phyloP scores from a whole-genome alignment of 2,888 invertebrate genomes.

The Trachelus tabidus region DNA sequence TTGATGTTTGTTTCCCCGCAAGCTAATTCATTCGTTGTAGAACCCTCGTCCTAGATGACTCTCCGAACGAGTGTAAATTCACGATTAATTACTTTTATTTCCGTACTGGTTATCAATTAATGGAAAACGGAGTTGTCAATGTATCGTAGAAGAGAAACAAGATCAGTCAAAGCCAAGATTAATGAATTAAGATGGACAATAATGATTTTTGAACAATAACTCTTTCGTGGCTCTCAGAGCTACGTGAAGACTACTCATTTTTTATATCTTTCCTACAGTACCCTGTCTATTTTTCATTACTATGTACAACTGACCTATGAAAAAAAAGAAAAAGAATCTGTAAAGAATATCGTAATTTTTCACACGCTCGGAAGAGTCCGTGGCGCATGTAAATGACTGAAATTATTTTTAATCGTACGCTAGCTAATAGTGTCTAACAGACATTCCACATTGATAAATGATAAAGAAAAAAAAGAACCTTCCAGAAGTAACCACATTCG shows the following conservation, averaged over 20 bases:
- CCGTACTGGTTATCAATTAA: neutral
- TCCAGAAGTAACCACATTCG: conserved; percentile 21
- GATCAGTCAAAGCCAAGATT: neutral
- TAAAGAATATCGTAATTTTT: neutral
- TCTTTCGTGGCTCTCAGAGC: no score
- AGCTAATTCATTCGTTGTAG: conserved; percentile 38
- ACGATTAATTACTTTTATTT: conserved; percentile 13
- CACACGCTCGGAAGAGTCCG: conserved; percentile 43
- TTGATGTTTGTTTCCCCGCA: conserved; percentile 58
- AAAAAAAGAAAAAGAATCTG: neutral
- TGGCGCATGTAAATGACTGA: conserved; percentile 52
- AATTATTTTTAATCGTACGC: conserved; percentile 50
- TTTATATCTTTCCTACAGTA: neutral
- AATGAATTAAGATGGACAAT: neutral
- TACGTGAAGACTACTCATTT: neutral
- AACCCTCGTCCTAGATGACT: conserved; percentile 40
- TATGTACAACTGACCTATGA: neutral
- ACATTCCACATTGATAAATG: conserved; percentile 44
- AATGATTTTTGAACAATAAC: neutral
- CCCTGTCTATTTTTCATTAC: neutral
- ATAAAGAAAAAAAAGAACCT: conserved; percentile 22
- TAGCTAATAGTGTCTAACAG: conserved; percentile 44
- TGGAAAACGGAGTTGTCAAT: neutral
- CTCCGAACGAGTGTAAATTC: conserved; percentile 47
- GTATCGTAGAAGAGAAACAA: neutral